These are phyloP conservation scores for Ictalurus punctatus DNA, from an alignment of 2,113 vertebrate genomes.

Conservation along the genomic window DNA sequence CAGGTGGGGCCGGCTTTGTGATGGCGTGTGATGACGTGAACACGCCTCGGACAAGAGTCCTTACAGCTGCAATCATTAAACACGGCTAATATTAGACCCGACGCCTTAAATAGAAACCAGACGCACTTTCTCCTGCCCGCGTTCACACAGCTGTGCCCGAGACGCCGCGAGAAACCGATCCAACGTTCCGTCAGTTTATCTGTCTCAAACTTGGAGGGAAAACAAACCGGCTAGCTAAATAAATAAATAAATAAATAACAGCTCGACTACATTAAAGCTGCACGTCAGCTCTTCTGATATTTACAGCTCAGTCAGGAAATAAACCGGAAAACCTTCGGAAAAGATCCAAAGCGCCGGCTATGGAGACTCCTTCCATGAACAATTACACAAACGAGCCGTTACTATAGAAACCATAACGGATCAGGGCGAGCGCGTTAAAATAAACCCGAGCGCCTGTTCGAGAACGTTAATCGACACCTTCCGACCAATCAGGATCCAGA, in stretches of 20 bases:
- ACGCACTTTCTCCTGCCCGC: neutral
- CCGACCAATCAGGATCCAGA: neutral
- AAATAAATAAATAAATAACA: neutral
- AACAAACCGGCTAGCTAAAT: neutral
- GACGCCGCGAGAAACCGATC: neutral
- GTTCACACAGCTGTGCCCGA: slow-evolving; percentile 9
- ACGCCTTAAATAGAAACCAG: slow-evolving; percentile 1
- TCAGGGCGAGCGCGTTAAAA: too few relatives aligned
- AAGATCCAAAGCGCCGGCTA: neutral
- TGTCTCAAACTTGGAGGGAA: neutral
- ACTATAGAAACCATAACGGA: too few relatives aligned
- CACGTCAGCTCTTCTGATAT: neutral
- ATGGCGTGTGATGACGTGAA: slow-evolving; percentile 4
- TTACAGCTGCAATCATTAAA: slow-evolving; percentile 23
- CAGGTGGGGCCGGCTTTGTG: neutral
- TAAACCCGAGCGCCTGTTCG: neutral
- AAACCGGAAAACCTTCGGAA: too few relatives aligned
- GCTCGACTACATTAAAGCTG: neutral
- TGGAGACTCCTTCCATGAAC: neutral
- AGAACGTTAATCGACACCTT: neutral
- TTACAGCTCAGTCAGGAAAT: neutral
- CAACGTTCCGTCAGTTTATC: neutral
- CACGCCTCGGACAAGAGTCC: slow-evolving; percentile 6
- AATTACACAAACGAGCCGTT: too few relatives aligned
- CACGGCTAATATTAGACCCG: neutral